A percentile compares a stretch with the other conserved stretches of the same genome.
Conservation (phyloP, 1,140 invertebrate species). For the Drosophila novamexicana region DNA sequence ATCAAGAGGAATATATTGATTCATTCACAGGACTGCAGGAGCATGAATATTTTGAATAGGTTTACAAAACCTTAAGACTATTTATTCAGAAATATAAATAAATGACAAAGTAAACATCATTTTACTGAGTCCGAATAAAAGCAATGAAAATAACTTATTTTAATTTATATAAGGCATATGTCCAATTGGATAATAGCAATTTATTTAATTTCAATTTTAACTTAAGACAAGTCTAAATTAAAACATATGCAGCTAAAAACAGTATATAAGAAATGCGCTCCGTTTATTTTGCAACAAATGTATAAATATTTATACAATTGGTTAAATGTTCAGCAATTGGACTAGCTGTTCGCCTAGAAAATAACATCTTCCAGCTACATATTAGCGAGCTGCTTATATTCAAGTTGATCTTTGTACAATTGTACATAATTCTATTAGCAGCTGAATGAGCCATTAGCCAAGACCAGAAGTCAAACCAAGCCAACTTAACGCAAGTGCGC, state of each 20-base stretch:
- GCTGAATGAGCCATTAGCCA: slow-evolving; percentile 7
- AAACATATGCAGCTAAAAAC: neutral
- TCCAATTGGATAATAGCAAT: neutral
- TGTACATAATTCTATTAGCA: neutral
- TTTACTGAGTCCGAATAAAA: too few relatives aligned
- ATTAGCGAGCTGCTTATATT: neutral
- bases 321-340: neutral
- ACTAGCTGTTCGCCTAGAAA: neutral
- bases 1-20: slow-evolving; percentile 52
- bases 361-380: neutral
- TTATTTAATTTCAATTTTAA: neutral
- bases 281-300: neutral
- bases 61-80: neutral
- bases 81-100: neutral
- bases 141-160: neutral
- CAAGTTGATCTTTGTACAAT: neutral
- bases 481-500: neutral
- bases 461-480: neutral
- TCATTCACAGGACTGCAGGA: slow-evolving; percentile 37
- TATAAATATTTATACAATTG: slow-evolving; percentile 1
- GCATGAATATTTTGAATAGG: slow-evolving; percentile 50
- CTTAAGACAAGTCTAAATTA: neutral
- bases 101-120: too few relatives aligned
- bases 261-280: neutral
- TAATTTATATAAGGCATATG: neutral